Evolutionary conservation across 2,113 vertebrate genomes (phyloP).

Genomic region (Tetrao urogallus): DNA sequence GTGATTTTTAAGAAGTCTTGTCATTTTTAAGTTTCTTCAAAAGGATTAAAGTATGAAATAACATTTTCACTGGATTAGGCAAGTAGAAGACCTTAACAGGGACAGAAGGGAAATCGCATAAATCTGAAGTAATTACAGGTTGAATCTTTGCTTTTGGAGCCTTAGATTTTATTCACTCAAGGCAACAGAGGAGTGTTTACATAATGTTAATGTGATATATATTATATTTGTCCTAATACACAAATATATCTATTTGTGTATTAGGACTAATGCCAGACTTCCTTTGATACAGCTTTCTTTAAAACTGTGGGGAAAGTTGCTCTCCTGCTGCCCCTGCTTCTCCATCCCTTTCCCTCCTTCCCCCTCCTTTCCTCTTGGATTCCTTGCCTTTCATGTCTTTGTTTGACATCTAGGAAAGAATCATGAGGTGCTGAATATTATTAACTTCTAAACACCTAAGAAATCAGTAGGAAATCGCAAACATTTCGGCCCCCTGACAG

Average conservation of each 20-base stretch:
- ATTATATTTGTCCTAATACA: no score
- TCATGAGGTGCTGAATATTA: constrained; percentile 84
- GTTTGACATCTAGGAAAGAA: constrained; percentile 79
- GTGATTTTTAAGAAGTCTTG: background rate
- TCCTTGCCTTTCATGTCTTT: constrained; percentile 80
- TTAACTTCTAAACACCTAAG: constrained; percentile 84
- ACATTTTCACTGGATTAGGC: background rate
- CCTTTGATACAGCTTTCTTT: background rate
- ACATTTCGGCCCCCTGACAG: constrained; percentile 71
- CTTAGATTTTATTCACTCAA: constrained; percentile 18
- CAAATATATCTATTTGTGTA: background rate
- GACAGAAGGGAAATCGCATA: background rate
- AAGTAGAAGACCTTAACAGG: constrained; percentile 33
- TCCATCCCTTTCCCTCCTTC: background rate
- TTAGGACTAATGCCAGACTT: background rate
- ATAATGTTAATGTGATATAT: background rate
- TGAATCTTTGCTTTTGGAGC: constrained; percentile 1
- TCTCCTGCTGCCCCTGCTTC: background rate
- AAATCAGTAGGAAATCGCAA: constrained; percentile 82
- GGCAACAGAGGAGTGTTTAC: background rate
- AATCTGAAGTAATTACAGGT: background rate
- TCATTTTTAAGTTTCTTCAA: background rate
- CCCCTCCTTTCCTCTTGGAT: constrained; percentile 71
- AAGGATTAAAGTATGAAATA: background rate
- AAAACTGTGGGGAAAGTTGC: background rate